Base-by-base conservation (phyloP, 2,797 vertebrate genomes). In the Tympanoctomys barrerae region DNA sequence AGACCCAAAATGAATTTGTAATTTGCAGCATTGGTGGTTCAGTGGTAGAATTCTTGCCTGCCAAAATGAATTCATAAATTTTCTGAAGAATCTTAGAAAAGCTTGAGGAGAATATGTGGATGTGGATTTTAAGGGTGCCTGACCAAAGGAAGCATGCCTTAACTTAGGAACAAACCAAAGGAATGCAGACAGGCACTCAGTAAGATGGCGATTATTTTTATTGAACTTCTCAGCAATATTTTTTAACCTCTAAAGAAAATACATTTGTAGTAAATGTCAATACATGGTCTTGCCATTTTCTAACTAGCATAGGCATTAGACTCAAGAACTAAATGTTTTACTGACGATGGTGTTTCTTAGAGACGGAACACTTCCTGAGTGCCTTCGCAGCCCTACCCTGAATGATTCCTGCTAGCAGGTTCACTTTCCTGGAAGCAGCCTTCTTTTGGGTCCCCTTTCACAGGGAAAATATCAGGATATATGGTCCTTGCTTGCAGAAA, bases 161-260 rank as follows among this genome's bases (percentile, higher is more conserved):
- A 42, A 57, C 46, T 90, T 28, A 52, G 54, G 54, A 61, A 84
- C 75, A 92, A 70, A 83, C 13, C 33, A 28, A 89, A 86, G 82
- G 46, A 54, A 87, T 0, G 68, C 52, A 96, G 54, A 49, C 5
- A 2, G 68, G n/a, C 66, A 49, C 46, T 66, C 36, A 52, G 57
- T 16, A 62, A 62, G 52, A 59, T 33, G 31, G 28, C 79, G 71
- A 26, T 57, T 83, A 70, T 78, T 86, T 92, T 88, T 89, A 95
- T 73, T 68, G 64, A 22, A 8, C 12, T 39, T 79, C 59, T 78
- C 21, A 22, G 21, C n/a, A 90, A n/a, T 73, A 82, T 31, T 83
- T 90, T 81, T 87, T 70, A 93, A 95, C 62, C 85, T 91, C 49
- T 42, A 49, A 66, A 90, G 33, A 66, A 92, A 94, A 89, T 10